Base-by-base conservation (phyloP, 1,140 invertebrate species). In the Colletes latitarsis region DNA sequence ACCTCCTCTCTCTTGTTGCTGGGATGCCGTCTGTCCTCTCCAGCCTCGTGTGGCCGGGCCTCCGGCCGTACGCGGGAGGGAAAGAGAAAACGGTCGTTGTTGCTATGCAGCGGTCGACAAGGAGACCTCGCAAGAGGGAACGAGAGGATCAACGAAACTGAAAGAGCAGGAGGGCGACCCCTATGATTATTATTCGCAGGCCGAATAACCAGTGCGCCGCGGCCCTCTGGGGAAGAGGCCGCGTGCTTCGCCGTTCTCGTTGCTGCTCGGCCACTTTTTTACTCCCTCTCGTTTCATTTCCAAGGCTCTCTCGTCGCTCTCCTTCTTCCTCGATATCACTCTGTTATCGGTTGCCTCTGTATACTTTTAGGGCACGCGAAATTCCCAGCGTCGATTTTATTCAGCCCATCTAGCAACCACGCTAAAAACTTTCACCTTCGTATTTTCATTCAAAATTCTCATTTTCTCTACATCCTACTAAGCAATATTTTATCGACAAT, bases 101-200 rank as follows among this genome's bases (percentile, higher is more conserved):
- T 89, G 88, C 88, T 89, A 89, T 89, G 88, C 88, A 89, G 88
- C 88, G 64, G 52, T 58, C 82, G 82, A 78, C 78, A 46, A 55
- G 52, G 75, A 60, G 76, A 3, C 85, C 77, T 77, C 63, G 52
- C 52, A 70, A 60, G 80, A 71, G 57, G 73, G 72, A 76, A 52
- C 57, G 78, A 82, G 74, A 64, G 39, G 53, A 30, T 14, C 30
- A 39, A 57, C 43, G 57, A 41, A 60, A 66, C 74, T 75, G 78
- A 84, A 85, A 78, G 71, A 84, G 72, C 84, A 62, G 67, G 71
- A 79, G 63, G 79, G 81, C 81, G 64, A 81, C 85, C 81, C 74
- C 84, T 77, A 87, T 81, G 86, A 88, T 88, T 88, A 87, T 87
- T 87, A 88, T 87, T 87, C 85, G 86, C 86, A 76, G 82, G 41